Conservation (phyloP, 2,797 vertebrate species). For the Caiman crocodilus region DNA sequence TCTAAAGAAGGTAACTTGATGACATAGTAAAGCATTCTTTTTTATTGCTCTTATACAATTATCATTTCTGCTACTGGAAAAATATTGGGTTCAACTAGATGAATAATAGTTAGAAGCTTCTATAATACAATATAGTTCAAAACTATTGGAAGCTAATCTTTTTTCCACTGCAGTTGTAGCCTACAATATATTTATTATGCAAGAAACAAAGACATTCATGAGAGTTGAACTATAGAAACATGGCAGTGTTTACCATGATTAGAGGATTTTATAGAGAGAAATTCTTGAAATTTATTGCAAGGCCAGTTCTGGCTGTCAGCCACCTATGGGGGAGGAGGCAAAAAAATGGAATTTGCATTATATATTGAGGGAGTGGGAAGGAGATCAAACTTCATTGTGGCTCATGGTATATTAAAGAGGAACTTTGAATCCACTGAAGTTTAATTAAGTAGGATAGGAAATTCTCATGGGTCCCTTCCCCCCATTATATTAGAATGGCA, state of each 20-base stretch:
- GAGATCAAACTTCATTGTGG: not conserved
- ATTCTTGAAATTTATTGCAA: not conserved
- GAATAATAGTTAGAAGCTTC: not conserved
- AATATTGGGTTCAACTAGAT: not conserved
- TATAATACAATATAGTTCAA: not conserved
- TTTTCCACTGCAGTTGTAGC: not conserved
- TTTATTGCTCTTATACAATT: not conserved
- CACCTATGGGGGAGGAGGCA: not conserved
- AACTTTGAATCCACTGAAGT: not conserved
- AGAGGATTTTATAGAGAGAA: not conserved
- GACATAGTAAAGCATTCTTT: conserved; percentile 11
- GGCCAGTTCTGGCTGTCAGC: not conserved
- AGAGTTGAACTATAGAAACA: not conserved
- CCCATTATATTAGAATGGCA: not conserved
- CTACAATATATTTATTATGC: not conserved
- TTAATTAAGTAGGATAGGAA: not conserved
- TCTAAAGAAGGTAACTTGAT: not conserved
- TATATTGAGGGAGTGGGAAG: not conserved
- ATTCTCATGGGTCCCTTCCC: not conserved
- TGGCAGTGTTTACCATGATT: not conserved
- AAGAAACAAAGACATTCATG: not conserved
- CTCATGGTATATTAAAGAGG: not conserved
- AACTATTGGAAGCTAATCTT: not conserved
- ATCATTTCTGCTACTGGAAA: not conserved
- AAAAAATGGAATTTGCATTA: not conserved